Evolutionary conservation across 1,140 invertebrate genomes (phyloP).

Genomic region (Heliconius eleuchia): DNA sequence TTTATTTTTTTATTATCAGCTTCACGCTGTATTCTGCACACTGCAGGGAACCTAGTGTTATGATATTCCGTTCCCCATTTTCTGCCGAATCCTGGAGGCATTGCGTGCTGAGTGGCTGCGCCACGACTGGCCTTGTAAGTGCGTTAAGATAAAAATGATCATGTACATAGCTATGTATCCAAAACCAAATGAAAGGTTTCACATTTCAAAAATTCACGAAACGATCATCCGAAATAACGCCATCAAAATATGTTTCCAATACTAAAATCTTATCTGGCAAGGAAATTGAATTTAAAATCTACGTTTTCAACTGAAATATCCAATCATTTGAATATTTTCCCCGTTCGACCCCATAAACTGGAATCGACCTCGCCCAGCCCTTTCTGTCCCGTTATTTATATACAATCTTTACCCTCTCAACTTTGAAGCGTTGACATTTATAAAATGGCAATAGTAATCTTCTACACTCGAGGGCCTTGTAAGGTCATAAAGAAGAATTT

Average conservation of each 20-base stretch:
- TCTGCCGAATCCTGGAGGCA: too few species aligned
- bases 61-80: too few species aligned
- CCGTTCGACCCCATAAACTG: slow-evolving; percentile 35
- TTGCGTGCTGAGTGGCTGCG: too few species aligned
- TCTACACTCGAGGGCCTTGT: slow-evolving; percentile 42
- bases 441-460: slow-evolving; percentile 43
- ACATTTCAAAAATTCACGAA: slow-evolving; percentile 2
- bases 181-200: neutral
- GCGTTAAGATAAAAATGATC: too few species aligned
- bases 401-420: slow-evolving; percentile 42
- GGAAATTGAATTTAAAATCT: slow-evolving; percentile 15
- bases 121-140: too few species aligned
- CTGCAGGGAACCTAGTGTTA: too few species aligned
- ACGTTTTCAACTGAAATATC: slow-evolving; percentile 13
- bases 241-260: neutral
- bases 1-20: too few species aligned
- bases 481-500: slow-evolving; percentile 49
- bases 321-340: slow-evolving; percentile 37
- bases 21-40: too few species aligned
- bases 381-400: slow-evolving; percentile 37
- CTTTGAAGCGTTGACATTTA: slow-evolving; percentile 45
- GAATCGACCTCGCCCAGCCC: slow-evolving; percentile 34
- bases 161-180: neutral
- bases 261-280: slow-evolving; percentile 1
- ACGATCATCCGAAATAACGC: neutral